phyloP scores from a whole-genome alignment of 2,113 vertebrate genomes.

The Lamprotornis superbus region DNA sequence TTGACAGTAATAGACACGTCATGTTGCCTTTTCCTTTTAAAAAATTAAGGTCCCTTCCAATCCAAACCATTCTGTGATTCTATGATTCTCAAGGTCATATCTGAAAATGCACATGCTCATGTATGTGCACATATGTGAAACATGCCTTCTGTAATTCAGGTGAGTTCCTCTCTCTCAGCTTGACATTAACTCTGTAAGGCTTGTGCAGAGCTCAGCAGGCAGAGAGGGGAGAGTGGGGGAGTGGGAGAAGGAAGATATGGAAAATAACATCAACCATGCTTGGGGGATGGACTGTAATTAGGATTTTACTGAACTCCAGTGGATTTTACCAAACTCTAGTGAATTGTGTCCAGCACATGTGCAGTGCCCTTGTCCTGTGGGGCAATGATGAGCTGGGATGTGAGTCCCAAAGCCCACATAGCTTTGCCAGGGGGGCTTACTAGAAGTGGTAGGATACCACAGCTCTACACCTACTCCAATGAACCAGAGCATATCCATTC shows the following conservation, averaged over 20 bases:
- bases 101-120: background rate
- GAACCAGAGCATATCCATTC: background rate
- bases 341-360: background rate
- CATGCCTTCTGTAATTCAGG: background rate
- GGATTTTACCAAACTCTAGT: background rate
- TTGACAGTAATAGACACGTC: background rate
- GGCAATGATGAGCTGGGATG: background rate
- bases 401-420: background rate
- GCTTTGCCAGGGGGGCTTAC: background rate
- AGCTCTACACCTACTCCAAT: background rate
- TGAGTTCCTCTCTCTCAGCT: background rate
- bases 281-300: background rate
- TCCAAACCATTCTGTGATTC: background rate
- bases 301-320: background rate
- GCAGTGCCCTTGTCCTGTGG: background rate
- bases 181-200: background rate
- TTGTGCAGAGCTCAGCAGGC: background rate
- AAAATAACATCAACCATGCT: background rate
- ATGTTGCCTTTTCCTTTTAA: background rate
- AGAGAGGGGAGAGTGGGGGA: background rate
- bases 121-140: too few relatives aligned
- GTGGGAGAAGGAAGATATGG: background rate
- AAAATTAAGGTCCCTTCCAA: background rate
- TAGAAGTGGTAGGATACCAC: background rate
- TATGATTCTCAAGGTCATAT: background rate